These are phyloP conservation scores for Poeciliopsis prolifica DNA, from an alignment of 2,113 vertebrate species.

Conservation along the genomic window DNA sequence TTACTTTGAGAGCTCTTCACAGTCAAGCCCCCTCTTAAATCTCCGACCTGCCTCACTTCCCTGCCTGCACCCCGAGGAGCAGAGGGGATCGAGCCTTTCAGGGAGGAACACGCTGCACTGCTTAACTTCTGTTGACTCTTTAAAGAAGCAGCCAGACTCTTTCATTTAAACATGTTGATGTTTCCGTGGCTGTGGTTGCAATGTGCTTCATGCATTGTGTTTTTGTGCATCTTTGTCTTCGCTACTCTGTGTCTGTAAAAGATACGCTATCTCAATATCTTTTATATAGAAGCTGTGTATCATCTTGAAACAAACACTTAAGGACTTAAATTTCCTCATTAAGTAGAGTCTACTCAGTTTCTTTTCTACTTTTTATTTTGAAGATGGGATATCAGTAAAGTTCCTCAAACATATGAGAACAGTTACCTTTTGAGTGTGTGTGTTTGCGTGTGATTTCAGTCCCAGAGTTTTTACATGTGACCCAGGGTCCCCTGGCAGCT, in stretches of 20 bases:
- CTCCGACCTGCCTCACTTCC: not conserved
- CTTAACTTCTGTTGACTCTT: not conserved
- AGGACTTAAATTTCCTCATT: not conserved
- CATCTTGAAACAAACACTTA: not conserved
- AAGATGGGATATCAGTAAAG: not conserved
- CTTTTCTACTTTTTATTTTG: not conserved
- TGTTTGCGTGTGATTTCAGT: conserved; percentile 44
- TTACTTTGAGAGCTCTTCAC: not conserved
- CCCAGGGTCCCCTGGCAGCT: conserved; percentile 62
- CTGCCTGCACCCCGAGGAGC: not conserved
- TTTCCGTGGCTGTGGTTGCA: not conserved
- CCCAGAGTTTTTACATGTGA: conserved; percentile 60
- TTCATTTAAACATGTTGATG: not conserved
- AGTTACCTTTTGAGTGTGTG: not conserved
- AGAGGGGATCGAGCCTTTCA: not conserved
- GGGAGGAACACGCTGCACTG: not conserved
- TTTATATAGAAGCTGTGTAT: not conserved
- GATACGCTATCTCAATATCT: not conserved
- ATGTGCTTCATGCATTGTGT: not conserved
- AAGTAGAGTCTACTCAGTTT: not conserved
- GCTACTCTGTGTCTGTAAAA: not conserved
- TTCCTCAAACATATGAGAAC: conserved; percentile 6
- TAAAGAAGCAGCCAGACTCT: not conserved
- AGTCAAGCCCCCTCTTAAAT: not conserved
- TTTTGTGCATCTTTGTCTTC: not conserved